Base-by-base conservation (phyloP, 2,113 vertebrate genomes). In the Xiphorhynchus elegans region DNA sequence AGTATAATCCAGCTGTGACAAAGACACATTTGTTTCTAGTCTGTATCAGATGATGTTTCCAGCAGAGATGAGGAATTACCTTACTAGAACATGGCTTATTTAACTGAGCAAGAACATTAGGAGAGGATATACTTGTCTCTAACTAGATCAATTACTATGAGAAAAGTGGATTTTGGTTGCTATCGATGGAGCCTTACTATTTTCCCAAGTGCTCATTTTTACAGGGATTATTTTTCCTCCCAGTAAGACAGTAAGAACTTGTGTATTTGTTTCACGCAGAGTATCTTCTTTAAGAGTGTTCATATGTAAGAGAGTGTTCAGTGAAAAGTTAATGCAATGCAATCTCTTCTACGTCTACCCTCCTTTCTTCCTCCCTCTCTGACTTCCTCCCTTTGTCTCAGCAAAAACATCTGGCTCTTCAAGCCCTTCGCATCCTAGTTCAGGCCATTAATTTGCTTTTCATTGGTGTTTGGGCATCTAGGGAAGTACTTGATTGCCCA, bases 1-100 rank as follows among this genome's bases (percentile, higher is more conserved):
- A 89, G 74, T 81, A 77, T 66, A 81, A 91, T 92, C 87, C 89
- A 77, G 58, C 95, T 96, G 89, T 90, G 93, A 84, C 63, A 83
- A 92, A 96, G 86, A 53, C 55, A 56, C 23, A 58, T 92, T 92
- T 90, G 55, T 75, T 95, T 93, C 56, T 60, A 68, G 40, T 93
- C 63, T 62, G 5, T 81, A 23, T 92, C 64, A 84, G 79, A 63
- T 93, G 83, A 80, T 37, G 72, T 74, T 95, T 89, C 92, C 86
- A 70, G 68, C 89, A 90, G 86, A 86, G 90, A 81, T 92, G 59
- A 97, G 59, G 59, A 86, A 74, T 93, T 92, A 35, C 63, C 23
- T 87, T 21, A n/a, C 37, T 39, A 58, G 59, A 88, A 58, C 31
- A 73, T 20, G 40, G 46, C 3, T 90, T 92, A 53, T 85, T 93